Evolutionary conservation across 2,797 vertebrate genomes (phyloP), one percentile per base, ranked within the genome.

Genomic region (Agapornis canus): DNA sequence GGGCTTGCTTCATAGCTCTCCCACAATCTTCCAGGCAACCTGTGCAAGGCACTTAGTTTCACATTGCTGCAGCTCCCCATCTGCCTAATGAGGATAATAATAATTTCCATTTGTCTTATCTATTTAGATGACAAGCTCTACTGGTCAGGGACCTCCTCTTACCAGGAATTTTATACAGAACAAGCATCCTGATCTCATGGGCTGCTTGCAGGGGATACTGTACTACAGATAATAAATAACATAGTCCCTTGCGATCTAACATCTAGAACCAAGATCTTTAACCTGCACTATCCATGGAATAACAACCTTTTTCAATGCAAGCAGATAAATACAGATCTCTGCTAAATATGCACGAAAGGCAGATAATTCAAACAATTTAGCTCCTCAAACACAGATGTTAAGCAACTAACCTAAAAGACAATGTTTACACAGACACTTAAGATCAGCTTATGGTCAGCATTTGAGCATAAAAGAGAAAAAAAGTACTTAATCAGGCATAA

Each of bases 31-130:
- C 54, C 66, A 61, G 25, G 77, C 54, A 75, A 65, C 22, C 81
- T 25, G 26, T 0, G 0, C 39, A 61, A 86, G 39, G 60, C 51
- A 78, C 22, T 92, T 80, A 22, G 54, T 64, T 84, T 87, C 68
- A 77, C 51, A 82, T 43, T 80, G 64, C 68, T 87, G 76, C 85
- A 82, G 80, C 77, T 94, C 82, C 47, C 90, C 84, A 70, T 72
- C 75, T 90, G 70, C 43, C 72, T 92, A 88, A 95, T 2, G 31
- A 86, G 47, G 73, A 72, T 22, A 71, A 83, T 61, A 68, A 51
- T 47, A 73, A 70, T 86, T 91, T 57, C 76, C 39, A 86, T 91
- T 95, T 94, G 52, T 88, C 82, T 86, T 78, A 59, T 31, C 79
- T 65, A 54, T 81, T 94, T 86, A 88, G 29, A 86, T 5, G 3